Percentiles rank a stretch among this genome's conserved stretches.
Conservation (phyloP, 2,113 vertebrate genomes). For the Scophthalmus maximus region DNA sequence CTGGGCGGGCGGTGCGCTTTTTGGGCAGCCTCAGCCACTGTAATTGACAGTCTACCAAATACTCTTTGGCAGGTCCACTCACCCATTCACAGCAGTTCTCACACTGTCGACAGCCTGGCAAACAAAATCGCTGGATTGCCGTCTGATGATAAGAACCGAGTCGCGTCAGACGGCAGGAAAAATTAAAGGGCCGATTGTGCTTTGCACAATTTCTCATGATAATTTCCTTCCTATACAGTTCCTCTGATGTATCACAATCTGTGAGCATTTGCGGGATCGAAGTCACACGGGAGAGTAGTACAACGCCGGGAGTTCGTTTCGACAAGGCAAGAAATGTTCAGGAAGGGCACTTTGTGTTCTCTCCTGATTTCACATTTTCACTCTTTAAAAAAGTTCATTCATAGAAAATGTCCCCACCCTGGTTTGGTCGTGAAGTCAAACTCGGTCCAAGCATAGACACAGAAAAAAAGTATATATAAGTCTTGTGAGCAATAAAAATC, state of each 20-base stretch:
- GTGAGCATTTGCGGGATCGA: not conserved
- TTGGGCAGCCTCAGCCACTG: slow-evolving; percentile 46
- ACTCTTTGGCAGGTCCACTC: slow-evolving; percentile 69
- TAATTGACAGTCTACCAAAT: slow-evolving; percentile 71
- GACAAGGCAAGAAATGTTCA: not conserved
- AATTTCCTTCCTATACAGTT: not conserved
- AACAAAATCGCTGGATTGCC: slow-evolving; percentile 19
- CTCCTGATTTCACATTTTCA: not conserved
- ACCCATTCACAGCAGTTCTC: slow-evolving; percentile 64
- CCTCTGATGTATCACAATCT: not conserved
- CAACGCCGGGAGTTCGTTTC: not conserved
- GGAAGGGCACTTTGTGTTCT: slow-evolving; percentile 8
- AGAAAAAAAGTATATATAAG: slow-evolving; percentile 14
- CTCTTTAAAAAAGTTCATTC: not conserved
- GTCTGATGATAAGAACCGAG: not conserved
- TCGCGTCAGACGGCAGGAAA: not conserved
- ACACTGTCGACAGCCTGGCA: slow-evolving; percentile 57
- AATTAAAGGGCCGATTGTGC: not conserved
- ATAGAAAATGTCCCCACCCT: slow-evolving; percentile 13
- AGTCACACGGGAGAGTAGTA: not conserved
- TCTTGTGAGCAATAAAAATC: slow-evolving; percentile 53
- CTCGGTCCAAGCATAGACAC: slow-evolving; percentile 15
- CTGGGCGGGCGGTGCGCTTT: slow-evolving; percentile 14
- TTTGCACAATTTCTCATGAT: not conserved
- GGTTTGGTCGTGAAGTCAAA: slow-evolving; percentile 43